These are phyloP conservation scores for Merops nubicus DNA, from an alignment of 2,113 vertebrate genomes.

Conservation along the genomic window DNA sequence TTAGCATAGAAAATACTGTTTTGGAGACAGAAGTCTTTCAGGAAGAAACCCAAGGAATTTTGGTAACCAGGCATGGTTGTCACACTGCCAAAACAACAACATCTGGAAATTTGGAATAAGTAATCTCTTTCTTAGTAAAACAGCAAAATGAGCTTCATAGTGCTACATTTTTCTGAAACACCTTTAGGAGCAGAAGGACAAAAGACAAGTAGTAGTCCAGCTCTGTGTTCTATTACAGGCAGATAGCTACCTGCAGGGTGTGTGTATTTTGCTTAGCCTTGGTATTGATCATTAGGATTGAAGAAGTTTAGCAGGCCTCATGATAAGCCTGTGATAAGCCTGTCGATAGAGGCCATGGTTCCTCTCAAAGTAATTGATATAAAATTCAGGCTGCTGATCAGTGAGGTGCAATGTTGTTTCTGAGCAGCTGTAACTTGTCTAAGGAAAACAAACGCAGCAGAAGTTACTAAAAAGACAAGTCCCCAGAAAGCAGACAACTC, in stretches of 20 bases:
- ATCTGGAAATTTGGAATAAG: neutral
- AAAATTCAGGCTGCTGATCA: neutral
- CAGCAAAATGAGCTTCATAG: neutral
- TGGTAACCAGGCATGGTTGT: neutral
- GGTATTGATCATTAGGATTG: neutral
- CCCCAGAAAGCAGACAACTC: neutral
- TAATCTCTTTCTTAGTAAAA: neutral
- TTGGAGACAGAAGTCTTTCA: constrained; percentile 35
- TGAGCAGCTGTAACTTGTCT: neutral
- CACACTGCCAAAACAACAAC: neutral
- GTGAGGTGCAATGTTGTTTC: neutral
- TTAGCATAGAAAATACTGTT: constrained; percentile 48
- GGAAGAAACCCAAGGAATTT: constrained; percentile 35
- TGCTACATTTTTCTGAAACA: neutral
- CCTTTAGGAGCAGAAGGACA: neutral
- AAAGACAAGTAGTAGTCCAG: too few species aligned
- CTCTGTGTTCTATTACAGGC: neutral
- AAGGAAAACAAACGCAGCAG: neutral
- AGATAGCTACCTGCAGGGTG: neutral
- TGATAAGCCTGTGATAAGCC: neutral
- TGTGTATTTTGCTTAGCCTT: neutral
- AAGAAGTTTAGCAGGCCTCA: neutral
- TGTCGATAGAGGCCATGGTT: neutral
- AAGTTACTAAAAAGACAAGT: neutral
- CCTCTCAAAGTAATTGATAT: neutral